Evolutionary conservation across 1,140 invertebrate species (phyloP).

Genomic region (Hycleus phaleratus): DNA sequence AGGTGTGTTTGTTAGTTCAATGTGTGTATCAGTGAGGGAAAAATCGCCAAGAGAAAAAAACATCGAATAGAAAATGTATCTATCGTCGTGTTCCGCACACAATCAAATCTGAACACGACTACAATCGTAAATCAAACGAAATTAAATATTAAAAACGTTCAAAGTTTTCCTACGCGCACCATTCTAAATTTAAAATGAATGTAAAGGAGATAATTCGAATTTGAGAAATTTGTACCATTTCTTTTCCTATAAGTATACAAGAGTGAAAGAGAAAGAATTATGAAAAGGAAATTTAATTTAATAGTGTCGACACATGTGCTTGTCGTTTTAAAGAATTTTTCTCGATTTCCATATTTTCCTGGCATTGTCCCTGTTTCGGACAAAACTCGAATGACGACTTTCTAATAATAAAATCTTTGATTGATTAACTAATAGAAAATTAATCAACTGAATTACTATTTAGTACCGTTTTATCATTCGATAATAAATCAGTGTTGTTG

Average conservation of each 20-base stretch:
- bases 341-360: conserved; percentile 34
- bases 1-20: neutral
- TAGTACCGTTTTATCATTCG: no score
- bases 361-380: no score
- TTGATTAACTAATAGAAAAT: no score
- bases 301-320: conserved; percentile 41
- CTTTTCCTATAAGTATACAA: conserved; percentile 29
- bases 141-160: conserved; percentile 44
- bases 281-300: conserved; percentile 41
- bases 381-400: no score
- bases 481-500: no score
- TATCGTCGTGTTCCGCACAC: conserved; percentile 22
- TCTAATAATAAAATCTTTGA: no score
- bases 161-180: conserved; percentile 30
- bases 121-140: conserved; percentile 42
- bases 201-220: conserved; percentile 43
- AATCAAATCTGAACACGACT: conserved; percentile 34
- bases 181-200: conserved; percentile 42
- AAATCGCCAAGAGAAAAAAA: neutral
- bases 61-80: neutral
- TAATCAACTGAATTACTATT: no score
- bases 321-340: conserved; percentile 38
- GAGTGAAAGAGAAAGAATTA: no score
- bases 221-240: conserved; percentile 39
- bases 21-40: neutral